Evolutionary conservation across 2,113 vertebrate species (phyloP), one percentile per base, ranked within the genome.

Genomic region (Poeciliopsis turrubarensis): DNA sequence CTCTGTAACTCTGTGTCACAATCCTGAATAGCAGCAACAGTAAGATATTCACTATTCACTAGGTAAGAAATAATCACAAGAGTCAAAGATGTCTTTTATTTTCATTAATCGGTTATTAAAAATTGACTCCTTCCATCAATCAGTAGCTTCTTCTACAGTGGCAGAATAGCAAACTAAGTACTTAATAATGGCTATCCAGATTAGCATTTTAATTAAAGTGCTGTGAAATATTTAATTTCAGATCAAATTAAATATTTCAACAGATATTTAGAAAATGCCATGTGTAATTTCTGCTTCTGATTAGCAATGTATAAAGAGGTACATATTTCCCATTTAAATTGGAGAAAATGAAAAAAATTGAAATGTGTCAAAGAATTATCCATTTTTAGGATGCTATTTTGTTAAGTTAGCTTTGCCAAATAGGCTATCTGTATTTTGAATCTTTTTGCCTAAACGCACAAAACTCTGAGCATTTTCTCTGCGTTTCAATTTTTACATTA

Each of bases 71-170:
- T 78, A 32, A 80, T 32, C 32, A 60, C 22, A 63, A 76, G 62
- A 70, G 76, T 84, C 73, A 80, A 74, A 72, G 63, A 70, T 44
- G 69, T 66, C 34, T 65, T 77, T 79, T 62, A 68, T 72, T 78
- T 84, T 75, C 29, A 74, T 65, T 60, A 81, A 31, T 68, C 67
- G 25, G 32, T 75, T 70, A 79, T 84, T 70, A 79, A 76, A 79
- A 76, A 83, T 81, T 41, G 0, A 73, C 77, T 73, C 75, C 68
- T 61, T 62, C 15, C 70, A 70, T 47, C 3, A 15, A 66, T 0
- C 34, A 60, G 0, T 65, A 64, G 25, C 7, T 8, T 70, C n/a
- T 54, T 54, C 1, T 64, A 70, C 54, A 78, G 64, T 32, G 44
- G 39, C 71, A 74, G 69, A 83, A 29, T 83, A 66, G 29, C 44